phyloP scores from a whole-genome alignment of 2,888 invertebrate genomes.

The Balanococcus diminutus region DNA sequence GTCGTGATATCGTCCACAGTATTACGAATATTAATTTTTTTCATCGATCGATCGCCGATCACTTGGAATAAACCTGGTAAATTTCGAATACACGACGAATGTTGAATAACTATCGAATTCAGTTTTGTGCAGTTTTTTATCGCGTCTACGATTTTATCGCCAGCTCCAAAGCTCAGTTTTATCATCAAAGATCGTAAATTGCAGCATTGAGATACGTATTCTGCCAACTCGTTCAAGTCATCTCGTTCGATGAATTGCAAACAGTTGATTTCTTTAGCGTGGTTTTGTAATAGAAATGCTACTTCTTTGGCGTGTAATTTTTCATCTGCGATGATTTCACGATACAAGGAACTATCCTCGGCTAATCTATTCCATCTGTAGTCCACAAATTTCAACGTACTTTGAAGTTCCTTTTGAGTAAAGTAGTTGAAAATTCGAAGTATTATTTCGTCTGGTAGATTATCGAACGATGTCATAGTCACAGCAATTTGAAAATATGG shows the following conservation, averaged over 20 bases:
- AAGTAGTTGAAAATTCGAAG: conserved; percentile 12
- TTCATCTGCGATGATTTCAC: neutral
- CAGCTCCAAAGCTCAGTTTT: conserved; percentile 43
- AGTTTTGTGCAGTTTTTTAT: neutral
- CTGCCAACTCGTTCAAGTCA: conserved; percentile 22
- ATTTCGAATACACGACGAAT: conserved; percentile 38
- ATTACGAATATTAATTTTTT: conserved; percentile 43
- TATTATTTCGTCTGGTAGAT: conserved; percentile 39
- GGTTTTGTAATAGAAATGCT: neutral
- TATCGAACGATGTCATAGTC: neutral
- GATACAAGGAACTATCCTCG: conserved; percentile 26
- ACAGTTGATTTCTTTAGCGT: neutral
- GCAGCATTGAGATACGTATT: conserved; percentile 26
- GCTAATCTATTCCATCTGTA: conserved; percentile 38
- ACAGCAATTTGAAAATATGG: too few relatives aligned
- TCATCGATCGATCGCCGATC: neutral
- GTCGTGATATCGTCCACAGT: neutral
- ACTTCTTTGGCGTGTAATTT: neutral
- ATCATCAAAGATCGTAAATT: conserved; percentile 38
- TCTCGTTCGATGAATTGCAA: conserved; percentile 24
- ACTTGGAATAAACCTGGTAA: conserved; percentile 7
- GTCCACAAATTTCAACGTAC: neutral
- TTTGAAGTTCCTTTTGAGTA: conserved; percentile 17
- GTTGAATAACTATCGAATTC: conserved; percentile 14
- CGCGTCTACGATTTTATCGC: conserved; percentile 7